Evolutionary conservation across 2,888 invertebrate species (phyloP).

Genomic region (Rhagonycha fulva): DNA sequence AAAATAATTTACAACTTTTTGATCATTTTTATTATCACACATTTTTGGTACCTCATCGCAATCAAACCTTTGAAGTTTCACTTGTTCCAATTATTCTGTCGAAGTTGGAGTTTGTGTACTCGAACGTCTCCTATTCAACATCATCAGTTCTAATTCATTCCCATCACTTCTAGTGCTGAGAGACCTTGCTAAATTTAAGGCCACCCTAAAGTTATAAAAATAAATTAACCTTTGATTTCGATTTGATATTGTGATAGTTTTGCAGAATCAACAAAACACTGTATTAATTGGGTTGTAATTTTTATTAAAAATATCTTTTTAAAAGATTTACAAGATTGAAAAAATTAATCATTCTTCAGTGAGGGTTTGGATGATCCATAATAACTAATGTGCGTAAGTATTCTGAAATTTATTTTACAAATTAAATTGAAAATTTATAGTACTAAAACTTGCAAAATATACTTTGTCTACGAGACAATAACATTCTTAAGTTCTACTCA

Average conservation of each 20-base stretch:
- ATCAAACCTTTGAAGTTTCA: neutral
- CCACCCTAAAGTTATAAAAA: constrained; percentile 28
- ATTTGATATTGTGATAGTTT: too few relatives aligned
- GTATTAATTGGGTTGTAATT: neutral
- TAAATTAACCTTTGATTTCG: neutral
- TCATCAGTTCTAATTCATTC: constrained; percentile 33
- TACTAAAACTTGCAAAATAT: neutral
- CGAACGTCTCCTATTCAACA: constrained; percentile 19
- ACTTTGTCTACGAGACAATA: neutral
- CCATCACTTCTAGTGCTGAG: constrained; percentile 35
- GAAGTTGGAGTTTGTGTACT: neutral
- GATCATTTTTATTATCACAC: neutral
- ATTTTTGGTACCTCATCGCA: neutral
- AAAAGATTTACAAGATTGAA: neutral
- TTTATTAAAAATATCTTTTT: neutral
- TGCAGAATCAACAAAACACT: neutral
- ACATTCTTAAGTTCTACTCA: neutral
- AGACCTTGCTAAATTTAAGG: constrained; percentile 37
- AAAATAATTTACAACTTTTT: neutral
- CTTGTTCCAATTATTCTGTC: neutral
- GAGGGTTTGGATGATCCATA: neutral
- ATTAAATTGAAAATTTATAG: neutral
- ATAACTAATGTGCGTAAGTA: neutral
- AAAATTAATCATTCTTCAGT: neutral
- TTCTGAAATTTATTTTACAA: neutral